Evolutionary conservation across 2,113 vertebrate genomes (phyloP).

Genomic region (Perccottus glenii): DNA sequence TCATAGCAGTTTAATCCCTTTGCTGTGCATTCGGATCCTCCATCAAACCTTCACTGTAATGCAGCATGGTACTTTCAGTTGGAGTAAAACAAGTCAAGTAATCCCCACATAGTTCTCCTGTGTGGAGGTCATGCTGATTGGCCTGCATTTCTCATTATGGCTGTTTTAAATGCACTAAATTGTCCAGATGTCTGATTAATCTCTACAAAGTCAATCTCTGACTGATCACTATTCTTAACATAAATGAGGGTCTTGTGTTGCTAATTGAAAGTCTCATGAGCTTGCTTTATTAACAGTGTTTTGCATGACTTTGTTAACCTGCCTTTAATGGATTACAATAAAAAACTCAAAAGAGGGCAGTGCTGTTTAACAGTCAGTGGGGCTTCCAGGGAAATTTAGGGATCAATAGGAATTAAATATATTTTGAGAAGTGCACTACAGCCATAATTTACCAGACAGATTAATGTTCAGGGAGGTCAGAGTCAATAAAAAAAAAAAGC

Average conservation of each 20-base stretch:
- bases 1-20: conserved; percentile 77
- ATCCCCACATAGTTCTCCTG: conserved; percentile 61
- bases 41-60: conserved; percentile 70
- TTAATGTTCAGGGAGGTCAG: conserved; percentile 38
- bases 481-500: conserved; percentile 26
- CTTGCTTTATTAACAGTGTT: conserved; percentile 32
- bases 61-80: conserved; percentile 63
- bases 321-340: conserved; percentile 24
- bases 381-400: conserved; percentile 23
- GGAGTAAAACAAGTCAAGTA: conserved; percentile 63
- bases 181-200: conserved; percentile 67
- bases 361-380: conserved; percentile 28
- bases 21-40: conserved; percentile 72
- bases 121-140: conserved; percentile 72
- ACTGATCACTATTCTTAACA: conserved; percentile 31
- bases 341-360: conserved; percentile 32
- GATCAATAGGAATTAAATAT: conserved; percentile 48
- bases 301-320: conserved; percentile 30
- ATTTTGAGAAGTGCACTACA: conserved; percentile 26
- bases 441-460: conserved; percentile 29
- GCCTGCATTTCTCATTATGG: conserved; percentile 61
- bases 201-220: conserved; percentile 59
- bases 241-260: conserved; percentile 33
- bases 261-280: conserved; percentile 50
- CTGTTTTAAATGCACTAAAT: conserved; percentile 68